A percentile compares a stretch with the other conserved stretches of the same genome.
These are phyloP conservation scores for Lithophane semibrunnea DNA, from an alignment of 2,888 invertebrate species.

Conservation along the genomic window DNA sequence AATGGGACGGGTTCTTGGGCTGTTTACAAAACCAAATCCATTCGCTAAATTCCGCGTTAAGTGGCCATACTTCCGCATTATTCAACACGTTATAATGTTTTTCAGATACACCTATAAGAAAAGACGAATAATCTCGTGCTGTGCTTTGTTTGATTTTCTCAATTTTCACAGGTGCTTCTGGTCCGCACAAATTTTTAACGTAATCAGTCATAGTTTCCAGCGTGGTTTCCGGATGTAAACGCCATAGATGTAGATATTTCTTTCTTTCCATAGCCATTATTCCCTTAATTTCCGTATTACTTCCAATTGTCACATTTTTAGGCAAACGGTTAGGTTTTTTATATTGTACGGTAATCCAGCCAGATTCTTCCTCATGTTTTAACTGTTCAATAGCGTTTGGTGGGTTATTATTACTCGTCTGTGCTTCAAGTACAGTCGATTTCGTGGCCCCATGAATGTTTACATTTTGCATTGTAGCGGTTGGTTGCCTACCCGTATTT, in stretches of 20 bases:
- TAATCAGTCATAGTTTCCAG: too few relatives aligned
- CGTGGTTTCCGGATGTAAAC: too few relatives aligned
- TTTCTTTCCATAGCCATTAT: too few relatives aligned
- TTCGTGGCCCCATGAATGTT: not conserved
- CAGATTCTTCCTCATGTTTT: too few relatives aligned
- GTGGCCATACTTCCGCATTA: not conserved
- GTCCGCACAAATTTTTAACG: too few relatives aligned
- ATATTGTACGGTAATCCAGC: not conserved
- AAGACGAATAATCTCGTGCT: slow-evolving; percentile 21
- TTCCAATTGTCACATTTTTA: not conserved
- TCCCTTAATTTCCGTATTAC: not conserved
- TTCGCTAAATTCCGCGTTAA: not conserved
- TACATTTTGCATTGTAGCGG: not conserved
- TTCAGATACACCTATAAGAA: slow-evolving; percentile 13
- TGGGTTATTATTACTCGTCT: too few relatives aligned
- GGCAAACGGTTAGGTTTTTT: not conserved
- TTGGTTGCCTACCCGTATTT: not conserved
- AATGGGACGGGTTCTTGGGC: too few relatives aligned
- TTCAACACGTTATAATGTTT: not conserved
- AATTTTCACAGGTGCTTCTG: not conserved
- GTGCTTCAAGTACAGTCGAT: too few relatives aligned
- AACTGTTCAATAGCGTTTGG: too few relatives aligned
- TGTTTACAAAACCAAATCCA: not conserved
- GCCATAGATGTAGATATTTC: too few relatives aligned
- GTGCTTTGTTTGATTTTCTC: slow-evolving; percentile 17